These are phyloP conservation scores for Agapostemon virescens DNA, from an alignment of 2,888 invertebrate genomes.

Conservation along the genomic window DNA sequence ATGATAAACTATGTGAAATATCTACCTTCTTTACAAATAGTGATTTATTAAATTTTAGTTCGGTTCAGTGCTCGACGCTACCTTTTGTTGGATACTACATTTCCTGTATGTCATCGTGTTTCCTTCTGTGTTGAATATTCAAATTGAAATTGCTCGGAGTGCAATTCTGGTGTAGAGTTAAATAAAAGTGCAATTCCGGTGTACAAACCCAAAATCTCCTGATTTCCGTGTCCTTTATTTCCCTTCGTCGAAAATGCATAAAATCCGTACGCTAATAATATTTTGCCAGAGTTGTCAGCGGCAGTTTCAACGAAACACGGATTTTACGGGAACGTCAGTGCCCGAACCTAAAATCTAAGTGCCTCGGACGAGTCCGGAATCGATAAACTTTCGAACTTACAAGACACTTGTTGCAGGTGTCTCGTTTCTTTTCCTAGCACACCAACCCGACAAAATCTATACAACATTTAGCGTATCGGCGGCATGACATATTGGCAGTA, in stretches of 20 bases:
- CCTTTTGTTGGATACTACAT: no score
- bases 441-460: constrained; percentile 6
- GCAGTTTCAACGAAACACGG: background rate
- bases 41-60: no score
- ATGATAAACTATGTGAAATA: no score
- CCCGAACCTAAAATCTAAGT: background rate
- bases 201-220: background rate
- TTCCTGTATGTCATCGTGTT: no score
- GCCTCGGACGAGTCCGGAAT: background rate
- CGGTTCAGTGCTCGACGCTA: no score
- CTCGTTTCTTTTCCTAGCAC: background rate
- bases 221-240: background rate
- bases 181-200: background rate
- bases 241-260: background rate
- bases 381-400: constrained; percentile 8
- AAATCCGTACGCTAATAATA: background rate
- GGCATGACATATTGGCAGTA: constrained; percentile 40
- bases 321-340: background rate
- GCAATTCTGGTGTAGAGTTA: no score
- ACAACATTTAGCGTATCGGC: constrained; percentile 33
- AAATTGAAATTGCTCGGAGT: no score
- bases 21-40: no score
- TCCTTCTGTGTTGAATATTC: no score
- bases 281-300: background rate
- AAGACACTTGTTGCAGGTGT: constrained; percentile 22